Evolutionary conservation across 2,888 invertebrate species (phyloP), one percentile per base, ranked within the genome.

Genomic region (Clitarchus hookeri): DNA sequence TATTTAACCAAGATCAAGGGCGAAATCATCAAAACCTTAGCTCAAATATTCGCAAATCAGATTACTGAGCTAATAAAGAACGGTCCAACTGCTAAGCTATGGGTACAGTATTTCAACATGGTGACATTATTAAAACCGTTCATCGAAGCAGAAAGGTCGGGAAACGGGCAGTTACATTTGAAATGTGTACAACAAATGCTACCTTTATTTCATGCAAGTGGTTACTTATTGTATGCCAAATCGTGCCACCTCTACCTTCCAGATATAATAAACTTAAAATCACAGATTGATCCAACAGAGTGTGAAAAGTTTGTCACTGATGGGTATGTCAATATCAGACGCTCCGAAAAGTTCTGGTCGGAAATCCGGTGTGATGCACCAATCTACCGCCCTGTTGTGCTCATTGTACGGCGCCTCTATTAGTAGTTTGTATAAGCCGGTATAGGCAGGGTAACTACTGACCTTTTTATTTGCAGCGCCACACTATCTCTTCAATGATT

Each of bases 151-250:
- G 90, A 91, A 86, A 65, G 90, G 84, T 84, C 87, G 44, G 90
- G 90, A 11, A 89, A 90, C 87, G 91, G 89, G 89, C 78, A 89
- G 19, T 78, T 89, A 19, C 90, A 91, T 89, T 87, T 90, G 23
- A 25, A 88, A 36, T 88, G 87, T 84, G 84, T 90, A 11, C 86
- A 88, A 87, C 87, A 85, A 87, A 91, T 91, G 89, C 27, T 91
- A 44, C 91, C 91, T 11, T 90, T 88, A 88, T 91, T 91, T 88
- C 90, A 91, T 88, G 90, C 91, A 44, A 88, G 88, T 86, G 91
- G 91, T 16, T 90, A 92, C 89, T 90, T 90, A 85, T 85, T 88
- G 4, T 91, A 91, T 88, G 90, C 90, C 48, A 91, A 90, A 88
- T 90, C 88, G 84, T 88, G 87, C 27, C 90, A 91, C 82, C 84